Evolutionary conservation across 2,113 vertebrate species (phyloP), one percentile per base, ranked within the genome.

Genomic region (Limnothrissa miodon): DNA sequence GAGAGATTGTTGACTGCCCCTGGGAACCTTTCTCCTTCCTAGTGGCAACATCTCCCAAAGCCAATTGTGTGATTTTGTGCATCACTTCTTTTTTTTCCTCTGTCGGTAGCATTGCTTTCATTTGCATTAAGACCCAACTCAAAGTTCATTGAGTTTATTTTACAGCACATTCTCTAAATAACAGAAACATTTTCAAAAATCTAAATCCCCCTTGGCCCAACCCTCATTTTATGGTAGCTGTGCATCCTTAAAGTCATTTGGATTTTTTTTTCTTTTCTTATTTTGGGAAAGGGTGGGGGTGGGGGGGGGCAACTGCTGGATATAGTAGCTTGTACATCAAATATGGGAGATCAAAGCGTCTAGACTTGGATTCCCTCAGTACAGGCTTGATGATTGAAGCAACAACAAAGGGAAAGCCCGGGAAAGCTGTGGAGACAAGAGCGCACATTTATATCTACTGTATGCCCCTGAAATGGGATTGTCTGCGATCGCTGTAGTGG

Each of bases 261-360:
- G n/a, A n/a, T 46, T 4, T 46, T 4, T 46, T 10, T 48, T 10
- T 48, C 11, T 48, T 10, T 48, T 7, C 13, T 7, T 46, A 13
- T 46, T 7, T 46, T 7, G 45, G 45, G 45, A 13, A 10, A 6
- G 46, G 9, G 46, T 48, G 46, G 46, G 46, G 46, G 8, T 10
- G 46, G 46, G 46, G 46, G 46, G 46, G 66, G 29, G 29, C 33
- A 33, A 74, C 66, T 29, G 6, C 25, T 62, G 59, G 59, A 74
- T 74, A 74, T 36, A 74, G 25, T 74, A 9, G 62, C 2, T 33
- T 70, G 66, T 33, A 74, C 66, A 74, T 74, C 11, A 36, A 74
- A 74, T 74, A 74, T 36, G 25, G 66, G 17, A 74, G 25, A 74
- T 74, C 66, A 74, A 74, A 74, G 66, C 29, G 66, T 29, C 59